Evolutionary conservation across 1,140 invertebrate species (phyloP).

Genomic region (Drosophila melanogaster): DNA sequence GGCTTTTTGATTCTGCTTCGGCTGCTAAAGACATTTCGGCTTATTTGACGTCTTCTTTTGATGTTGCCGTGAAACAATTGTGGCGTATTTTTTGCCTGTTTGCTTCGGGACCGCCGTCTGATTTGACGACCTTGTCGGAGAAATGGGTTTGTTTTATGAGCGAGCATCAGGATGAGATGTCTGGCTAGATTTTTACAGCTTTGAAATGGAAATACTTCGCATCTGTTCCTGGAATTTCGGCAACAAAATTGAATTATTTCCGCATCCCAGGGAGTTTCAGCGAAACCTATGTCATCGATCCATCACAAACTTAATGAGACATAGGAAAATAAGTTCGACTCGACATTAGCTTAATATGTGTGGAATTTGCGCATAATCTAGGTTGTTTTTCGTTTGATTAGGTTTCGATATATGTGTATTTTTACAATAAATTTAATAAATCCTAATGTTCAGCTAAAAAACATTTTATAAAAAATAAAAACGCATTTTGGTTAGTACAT

Average conservation of each 20-base stretch:
- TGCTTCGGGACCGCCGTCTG: conserved; percentile 34
- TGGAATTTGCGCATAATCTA: no score
- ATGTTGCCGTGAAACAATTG: conserved; percentile 65
- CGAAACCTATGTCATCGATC: conserved; percentile 26
- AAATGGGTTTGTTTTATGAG: conserved; percentile 57
- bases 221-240: conserved; percentile 22
- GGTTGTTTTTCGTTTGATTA: neutral
- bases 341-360: neutral
- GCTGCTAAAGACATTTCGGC: conserved; percentile 61
- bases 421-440: no score
- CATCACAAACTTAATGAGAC: conserved; percentile 10
- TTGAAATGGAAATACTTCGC: conserved; percentile 37
- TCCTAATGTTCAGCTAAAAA: no score
- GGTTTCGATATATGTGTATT: neutral
- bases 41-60: conserved; percentile 62
- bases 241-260: conserved; percentile 36
- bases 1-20: conserved; percentile 3
- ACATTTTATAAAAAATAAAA: no score
- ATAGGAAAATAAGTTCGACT: neutral
- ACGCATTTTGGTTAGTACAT: neutral
- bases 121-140: conserved; percentile 65
- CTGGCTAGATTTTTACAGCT: conserved; percentile 19
- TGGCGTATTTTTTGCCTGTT: conserved; percentile 27
- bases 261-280: conserved; percentile 25
- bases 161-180: conserved; percentile 2